Percentiles rank a stretch among this genome's conserved stretches.
Conservation (phyloP, 1,140 invertebrate genomes). For the Branchinecta lynchi region DNA sequence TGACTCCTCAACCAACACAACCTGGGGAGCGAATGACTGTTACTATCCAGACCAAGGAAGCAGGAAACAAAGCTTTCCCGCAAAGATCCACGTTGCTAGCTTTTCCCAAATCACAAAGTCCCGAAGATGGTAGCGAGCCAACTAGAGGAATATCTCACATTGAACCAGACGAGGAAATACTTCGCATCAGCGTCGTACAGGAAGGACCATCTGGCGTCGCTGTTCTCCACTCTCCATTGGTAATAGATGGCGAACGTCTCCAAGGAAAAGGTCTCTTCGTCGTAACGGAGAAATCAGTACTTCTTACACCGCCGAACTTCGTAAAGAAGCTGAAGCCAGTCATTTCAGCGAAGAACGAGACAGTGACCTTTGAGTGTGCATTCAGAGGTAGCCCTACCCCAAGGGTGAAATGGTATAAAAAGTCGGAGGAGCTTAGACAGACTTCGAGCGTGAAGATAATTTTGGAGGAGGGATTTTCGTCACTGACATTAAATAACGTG, state of each 20-base stretch:
- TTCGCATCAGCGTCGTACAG: neutral
- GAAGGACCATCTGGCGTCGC: neutral
- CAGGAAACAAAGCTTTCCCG: too few relatives aligned
- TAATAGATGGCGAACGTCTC: neutral
- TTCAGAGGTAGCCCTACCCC: constrained; percentile 50
- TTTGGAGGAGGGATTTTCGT: constrained; percentile 40
- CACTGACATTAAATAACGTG: constrained; percentile 30
- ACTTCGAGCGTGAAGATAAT: constrained; percentile 45
- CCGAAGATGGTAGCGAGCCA: constrained; percentile 11
- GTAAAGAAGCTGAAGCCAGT: constrained; percentile 50
- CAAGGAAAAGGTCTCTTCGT: neutral
- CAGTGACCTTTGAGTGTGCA: constrained; percentile 45
- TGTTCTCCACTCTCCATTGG: neutral
- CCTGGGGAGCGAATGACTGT: too few relatives aligned
- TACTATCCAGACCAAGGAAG: too few relatives aligned
- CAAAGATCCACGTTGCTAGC: too few relatives aligned
- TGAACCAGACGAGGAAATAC: neutral
- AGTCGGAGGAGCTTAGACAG: constrained; percentile 46
- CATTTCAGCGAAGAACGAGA: constrained; percentile 42
- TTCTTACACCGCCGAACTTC: constrained; percentile 45
- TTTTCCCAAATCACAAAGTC: neutral
- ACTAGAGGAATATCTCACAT: neutral
- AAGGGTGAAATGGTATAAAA: constrained; percentile 58
- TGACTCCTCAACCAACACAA: too few relatives aligned
- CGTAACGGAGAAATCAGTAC: neutral